Conservation (phyloP, 2,888 invertebrate genomes). For the Scaptodrosophila latifasciaeformis region DNA sequence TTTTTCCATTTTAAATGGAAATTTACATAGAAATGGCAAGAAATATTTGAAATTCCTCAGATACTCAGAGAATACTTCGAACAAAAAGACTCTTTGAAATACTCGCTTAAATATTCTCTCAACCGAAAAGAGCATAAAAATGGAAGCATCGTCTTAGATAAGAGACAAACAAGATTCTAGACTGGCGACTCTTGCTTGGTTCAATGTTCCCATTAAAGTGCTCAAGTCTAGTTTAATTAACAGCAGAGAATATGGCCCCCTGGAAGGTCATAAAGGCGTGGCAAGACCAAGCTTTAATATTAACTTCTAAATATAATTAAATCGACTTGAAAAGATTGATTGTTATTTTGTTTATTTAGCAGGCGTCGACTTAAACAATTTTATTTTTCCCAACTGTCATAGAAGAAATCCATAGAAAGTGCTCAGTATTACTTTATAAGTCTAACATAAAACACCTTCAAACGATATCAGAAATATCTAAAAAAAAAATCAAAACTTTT, state of each 20-base stretch:
- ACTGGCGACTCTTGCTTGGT: constrained; percentile 16
- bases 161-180: neutral
- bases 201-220: constrained; percentile 41
- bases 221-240: constrained; percentile 50
- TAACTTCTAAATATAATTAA: neutral
- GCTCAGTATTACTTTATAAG: constrained; percentile 21
- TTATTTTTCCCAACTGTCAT: neutral
- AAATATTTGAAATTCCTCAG: no score
- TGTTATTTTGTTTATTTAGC: neutral
- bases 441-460: constrained; percentile 15
- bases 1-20: no score
- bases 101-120: no score
- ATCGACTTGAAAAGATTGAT: neutral
- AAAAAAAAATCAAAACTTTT: no score
- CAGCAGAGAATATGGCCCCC: constrained; percentile 16
- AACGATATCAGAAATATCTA: neutral
- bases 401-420: fast-evolving
- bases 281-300: neutral
- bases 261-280: constrained; percentile 50
- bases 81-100: no score
- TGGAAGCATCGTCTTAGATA: no score
- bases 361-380: neutral
- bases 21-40: no score
- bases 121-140: no score
- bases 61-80: no score